Percentiles rank a stretch among this genome's conserved stretches.
These are phyloP conservation scores for Merodon equestris DNA, from an alignment of 2,888 invertebrate genomes.

Conservation along the genomic window DNA sequence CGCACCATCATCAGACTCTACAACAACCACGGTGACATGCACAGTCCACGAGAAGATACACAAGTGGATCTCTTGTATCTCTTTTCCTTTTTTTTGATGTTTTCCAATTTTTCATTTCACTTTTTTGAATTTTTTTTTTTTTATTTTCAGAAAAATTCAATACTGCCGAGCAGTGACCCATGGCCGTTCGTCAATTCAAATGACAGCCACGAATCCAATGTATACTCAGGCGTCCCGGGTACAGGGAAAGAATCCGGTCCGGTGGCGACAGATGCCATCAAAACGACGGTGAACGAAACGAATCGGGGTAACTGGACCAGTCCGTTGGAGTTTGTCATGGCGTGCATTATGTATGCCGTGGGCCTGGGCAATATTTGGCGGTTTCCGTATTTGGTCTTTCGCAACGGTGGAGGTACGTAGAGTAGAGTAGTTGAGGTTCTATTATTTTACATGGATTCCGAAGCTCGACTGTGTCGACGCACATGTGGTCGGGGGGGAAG, in stretches of 20 bases:
- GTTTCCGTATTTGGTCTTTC: conserved; percentile 71
- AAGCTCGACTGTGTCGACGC: conserved; percentile 38
- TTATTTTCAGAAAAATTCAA: conserved; percentile 68
- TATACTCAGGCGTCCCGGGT: background rate
- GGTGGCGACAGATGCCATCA: conserved; percentile 48
- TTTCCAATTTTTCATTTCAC: conserved; percentile 37
- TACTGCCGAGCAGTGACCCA: conserved; percentile 54
- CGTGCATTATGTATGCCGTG: conserved; percentile 71
- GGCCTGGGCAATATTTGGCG: conserved; percentile 72
- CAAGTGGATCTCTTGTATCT: conserved; percentile 1
- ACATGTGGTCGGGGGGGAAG: conserved; percentile 32
- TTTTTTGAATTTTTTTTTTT: conserved; percentile 30
- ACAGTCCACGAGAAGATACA: too few relatives aligned
- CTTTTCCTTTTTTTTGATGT: conserved; percentile 9
- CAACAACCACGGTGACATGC: conserved; percentile 51
- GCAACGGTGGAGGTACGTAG: conserved; percentile 70
- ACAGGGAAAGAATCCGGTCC: conserved; percentile 35
- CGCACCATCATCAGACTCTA: conserved; percentile 26
- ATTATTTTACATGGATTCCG: conserved; percentile 52
- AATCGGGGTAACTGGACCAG: conserved; percentile 69
- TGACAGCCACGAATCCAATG: conserved; percentile 29
- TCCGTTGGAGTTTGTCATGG: conserved; percentile 70
- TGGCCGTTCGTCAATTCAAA: conserved; percentile 63
- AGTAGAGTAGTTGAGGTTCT: conserved; percentile 24
- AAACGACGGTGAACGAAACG: conserved; percentile 9